Base-by-base conservation (phyloP, 2,113 vertebrate genomes). In the Larimichthys polyactis region DNA sequence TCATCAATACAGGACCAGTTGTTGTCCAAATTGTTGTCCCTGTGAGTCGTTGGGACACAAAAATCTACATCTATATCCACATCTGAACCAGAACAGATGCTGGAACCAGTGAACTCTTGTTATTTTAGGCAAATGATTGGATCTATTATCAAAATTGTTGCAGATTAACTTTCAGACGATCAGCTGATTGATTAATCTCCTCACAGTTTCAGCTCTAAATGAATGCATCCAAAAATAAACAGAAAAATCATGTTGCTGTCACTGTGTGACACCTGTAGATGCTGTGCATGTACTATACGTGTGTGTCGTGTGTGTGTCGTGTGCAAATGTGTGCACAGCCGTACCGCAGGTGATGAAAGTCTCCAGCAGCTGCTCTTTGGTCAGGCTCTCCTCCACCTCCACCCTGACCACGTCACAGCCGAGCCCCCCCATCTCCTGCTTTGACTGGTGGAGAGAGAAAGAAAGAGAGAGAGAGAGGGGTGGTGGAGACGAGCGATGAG, bases 291-390 rank as follows among this genome's bases (percentile, higher is more conserved):
- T 12, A 46, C 44, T 12, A 11, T 46, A 46, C 29, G 59, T 7
- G 17, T 49, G 32, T 77, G 54, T 54, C 40, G 59, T 10, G 17
- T 44, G 24, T 68, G 32, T 77, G 54, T 54, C 40, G 59, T 10
- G 17, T 44, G 24, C 71, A 49, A 44, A 36, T n/a, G 4, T 69
- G 65, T 78, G 40, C 52, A 68, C 36, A 6, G 14, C 44, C 94
- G 95, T 95, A 98, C 98, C 97, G 15, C 92, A 97, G 81, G 62
- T 95, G 87, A 98, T 96, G 94, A 99, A 99, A 36, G 96, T 89
- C 77, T 98, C 96, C 89, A 97, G 92, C 85, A 99, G 97, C 74
- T 97, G 97, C 77, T 98, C 96, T 92, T 96, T 98, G 89, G 95
- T 96, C 90, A 98, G 96, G 83, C 84, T 92, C 84, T 95, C 87